Percentiles rank a stretch among this genome's conserved stretches.
These are phyloP conservation scores for Aphaenogaster floridana DNA, from an alignment of 1,140 invertebrate genomes.

Conservation along the genomic window DNA sequence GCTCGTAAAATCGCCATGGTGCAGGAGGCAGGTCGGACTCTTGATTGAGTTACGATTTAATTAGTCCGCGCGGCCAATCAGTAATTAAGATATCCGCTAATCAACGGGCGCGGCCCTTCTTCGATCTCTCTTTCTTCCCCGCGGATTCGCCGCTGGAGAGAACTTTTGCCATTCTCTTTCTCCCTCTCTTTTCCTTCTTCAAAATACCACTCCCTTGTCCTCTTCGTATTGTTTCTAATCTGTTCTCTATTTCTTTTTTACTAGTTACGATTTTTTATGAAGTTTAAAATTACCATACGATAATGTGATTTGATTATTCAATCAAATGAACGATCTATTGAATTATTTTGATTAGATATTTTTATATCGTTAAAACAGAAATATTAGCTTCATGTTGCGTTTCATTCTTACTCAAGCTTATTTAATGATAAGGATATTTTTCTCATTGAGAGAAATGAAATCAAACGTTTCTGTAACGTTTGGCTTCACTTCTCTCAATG, in stretches of 20 bases:
- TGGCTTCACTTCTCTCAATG: background rate
- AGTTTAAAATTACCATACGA: background rate
- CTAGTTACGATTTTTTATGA: background rate
- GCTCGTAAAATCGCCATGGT: conserved; percentile 73
- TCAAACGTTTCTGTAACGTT: too few relatives aligned
- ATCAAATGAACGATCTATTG: background rate
- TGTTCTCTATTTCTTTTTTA: background rate
- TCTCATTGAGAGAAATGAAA: background rate
- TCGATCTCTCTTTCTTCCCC: conserved; percentile 62
- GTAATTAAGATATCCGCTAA: conserved; percentile 86
- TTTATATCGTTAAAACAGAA: background rate
- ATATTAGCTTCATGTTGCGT: background rate
- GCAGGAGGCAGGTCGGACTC: conserved; percentile 63
- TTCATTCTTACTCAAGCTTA: background rate
- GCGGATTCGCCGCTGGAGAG: conserved; percentile 21
- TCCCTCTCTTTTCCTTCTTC: background rate
- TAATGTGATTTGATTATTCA: background rate
- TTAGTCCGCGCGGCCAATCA: conserved; percentile 83
- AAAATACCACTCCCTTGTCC: background rate
- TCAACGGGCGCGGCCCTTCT: conserved; percentile 77
- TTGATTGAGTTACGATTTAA: conserved; percentile 86
- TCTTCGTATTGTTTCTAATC: background rate
- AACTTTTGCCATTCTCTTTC: conserved; percentile 16
- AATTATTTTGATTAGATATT: conserved; percentile 11
- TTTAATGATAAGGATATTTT: conserved; percentile 28